Conservation (phyloP, 2,888 invertebrate species). For the Diadegma fenestrale region DNA sequence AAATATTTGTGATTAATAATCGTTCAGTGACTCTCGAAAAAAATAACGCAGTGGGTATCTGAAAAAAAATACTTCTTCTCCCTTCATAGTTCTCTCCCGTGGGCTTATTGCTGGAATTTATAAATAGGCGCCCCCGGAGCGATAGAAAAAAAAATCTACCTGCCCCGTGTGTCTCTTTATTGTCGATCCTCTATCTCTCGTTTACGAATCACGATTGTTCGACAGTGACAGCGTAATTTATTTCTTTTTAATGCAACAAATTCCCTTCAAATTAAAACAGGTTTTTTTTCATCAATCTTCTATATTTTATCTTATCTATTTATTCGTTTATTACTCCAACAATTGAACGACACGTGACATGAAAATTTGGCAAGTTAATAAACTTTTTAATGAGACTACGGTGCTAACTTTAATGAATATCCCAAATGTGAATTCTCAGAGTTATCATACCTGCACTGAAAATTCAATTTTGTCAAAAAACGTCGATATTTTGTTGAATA, state of each 20-base stretch:
- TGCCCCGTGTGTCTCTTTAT: constrained; percentile 17
- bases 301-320: not conserved
- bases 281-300: not conserved
- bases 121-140: constrained; percentile 56
- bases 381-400: too few species aligned
- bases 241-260: constrained; percentile 35
- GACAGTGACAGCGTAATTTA: constrained; percentile 57
- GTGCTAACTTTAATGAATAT: too few species aligned
- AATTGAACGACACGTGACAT: not conserved
- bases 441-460: too few species aligned
- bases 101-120: constrained; percentile 50
- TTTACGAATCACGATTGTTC: constrained; percentile 53
- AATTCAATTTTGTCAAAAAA: too few species aligned
- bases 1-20: constrained; percentile 71
- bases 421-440: too few species aligned
- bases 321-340: not conserved
- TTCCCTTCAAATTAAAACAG: constrained; percentile 8
- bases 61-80: constrained; percentile 27
- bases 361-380: not conserved
- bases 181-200: constrained; percentile 27
- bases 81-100: constrained; percentile 38
- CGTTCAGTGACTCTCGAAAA: constrained; percentile 71
- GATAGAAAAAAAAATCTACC: constrained; percentile 45
- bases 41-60: constrained; percentile 52
- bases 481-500: too few species aligned